Evolutionary conservation across 2,113 vertebrate species (phyloP).

Genomic region (Bubo blakistoni): DNA sequence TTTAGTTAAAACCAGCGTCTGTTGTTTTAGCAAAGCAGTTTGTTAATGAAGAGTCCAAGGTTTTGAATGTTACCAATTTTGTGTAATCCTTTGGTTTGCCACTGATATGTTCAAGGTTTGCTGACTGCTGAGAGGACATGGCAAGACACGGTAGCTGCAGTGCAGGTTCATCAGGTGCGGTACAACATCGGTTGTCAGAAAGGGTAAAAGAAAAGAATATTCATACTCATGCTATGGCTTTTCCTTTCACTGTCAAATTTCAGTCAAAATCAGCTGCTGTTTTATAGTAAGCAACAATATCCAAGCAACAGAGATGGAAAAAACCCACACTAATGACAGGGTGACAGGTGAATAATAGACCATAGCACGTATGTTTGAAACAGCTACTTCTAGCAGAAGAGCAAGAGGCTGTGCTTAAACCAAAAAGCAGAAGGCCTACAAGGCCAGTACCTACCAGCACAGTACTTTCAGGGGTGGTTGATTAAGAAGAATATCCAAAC

Average conservation of each 20-base stretch:
- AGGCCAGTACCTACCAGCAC: neutral
- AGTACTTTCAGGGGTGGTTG: neutral
- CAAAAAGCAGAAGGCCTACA: neutral
- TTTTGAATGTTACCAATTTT: neutral
- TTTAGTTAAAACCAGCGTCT: neutral
- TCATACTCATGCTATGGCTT: neutral
- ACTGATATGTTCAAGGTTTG: neutral
- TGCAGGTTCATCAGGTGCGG: neutral
- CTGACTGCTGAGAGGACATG: neutral
- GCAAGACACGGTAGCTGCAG: accelerated
- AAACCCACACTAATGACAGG: neutral
- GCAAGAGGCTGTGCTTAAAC: neutral
- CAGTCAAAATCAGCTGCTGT: neutral
- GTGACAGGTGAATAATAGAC: neutral
- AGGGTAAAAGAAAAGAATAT: neutral
- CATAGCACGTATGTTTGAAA: accelerated
- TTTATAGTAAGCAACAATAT: neutral
- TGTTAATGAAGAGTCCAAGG: neutral
- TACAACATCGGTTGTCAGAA: neutral
- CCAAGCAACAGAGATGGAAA: neutral
- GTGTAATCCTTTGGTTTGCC: neutral
- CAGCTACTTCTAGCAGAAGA: neutral
- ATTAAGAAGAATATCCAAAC: neutral
- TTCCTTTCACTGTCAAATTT: neutral
- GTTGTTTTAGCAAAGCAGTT: neutral